phyloP scores from a whole-genome alignment of 2,113 vertebrate genomes.

The Archocentrus centrarchus region DNA sequence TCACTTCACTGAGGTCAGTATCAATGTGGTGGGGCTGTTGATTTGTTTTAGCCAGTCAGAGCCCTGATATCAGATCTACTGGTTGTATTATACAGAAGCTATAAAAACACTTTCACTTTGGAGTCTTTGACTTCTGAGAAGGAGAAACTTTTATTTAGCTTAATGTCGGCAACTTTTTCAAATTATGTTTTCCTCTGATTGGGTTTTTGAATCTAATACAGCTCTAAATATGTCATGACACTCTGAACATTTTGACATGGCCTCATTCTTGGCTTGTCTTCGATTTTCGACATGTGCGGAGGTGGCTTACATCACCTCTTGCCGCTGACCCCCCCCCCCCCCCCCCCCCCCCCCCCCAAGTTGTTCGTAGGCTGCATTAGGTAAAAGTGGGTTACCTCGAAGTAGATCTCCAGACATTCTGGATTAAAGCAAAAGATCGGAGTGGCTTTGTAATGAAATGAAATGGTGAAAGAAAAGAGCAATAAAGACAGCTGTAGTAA shows the following conservation, averaged over 20 bases:
- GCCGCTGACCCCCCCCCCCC: constrained; percentile 32
- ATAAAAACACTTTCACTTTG: constrained; percentile 16
- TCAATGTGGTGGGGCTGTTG: neutral
- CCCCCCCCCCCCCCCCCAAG: neutral
- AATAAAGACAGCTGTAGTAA: constrained; percentile 41
- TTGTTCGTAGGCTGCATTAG: constrained; percentile 25
- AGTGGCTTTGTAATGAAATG: constrained; percentile 43
- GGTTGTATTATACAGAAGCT: neutral
- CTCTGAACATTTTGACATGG: constrained; percentile 53
- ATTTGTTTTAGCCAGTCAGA: neutral
- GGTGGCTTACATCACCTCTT: constrained; percentile 45
- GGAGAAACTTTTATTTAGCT: constrained; percentile 17
- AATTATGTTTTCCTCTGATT: constrained; percentile 35
- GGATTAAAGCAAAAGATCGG: constrained; percentile 44
- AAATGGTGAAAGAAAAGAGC: constrained; percentile 39
- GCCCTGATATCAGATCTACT: neutral
- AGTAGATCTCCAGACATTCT: constrained; percentile 19
- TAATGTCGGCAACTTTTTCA: constrained; percentile 33
- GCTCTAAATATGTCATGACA: constrained; percentile 47
- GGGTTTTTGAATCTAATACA: constrained; percentile 42
- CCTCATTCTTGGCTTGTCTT: constrained; percentile 57
- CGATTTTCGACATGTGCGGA: constrained; percentile 49
- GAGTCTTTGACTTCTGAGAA: neutral
- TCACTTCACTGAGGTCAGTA: neutral
- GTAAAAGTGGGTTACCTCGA: constrained; percentile 35